These are phyloP conservation scores for Salticus scenicus DNA, from an alignment of 2,888 invertebrate species.

Conservation along the genomic window DNA sequence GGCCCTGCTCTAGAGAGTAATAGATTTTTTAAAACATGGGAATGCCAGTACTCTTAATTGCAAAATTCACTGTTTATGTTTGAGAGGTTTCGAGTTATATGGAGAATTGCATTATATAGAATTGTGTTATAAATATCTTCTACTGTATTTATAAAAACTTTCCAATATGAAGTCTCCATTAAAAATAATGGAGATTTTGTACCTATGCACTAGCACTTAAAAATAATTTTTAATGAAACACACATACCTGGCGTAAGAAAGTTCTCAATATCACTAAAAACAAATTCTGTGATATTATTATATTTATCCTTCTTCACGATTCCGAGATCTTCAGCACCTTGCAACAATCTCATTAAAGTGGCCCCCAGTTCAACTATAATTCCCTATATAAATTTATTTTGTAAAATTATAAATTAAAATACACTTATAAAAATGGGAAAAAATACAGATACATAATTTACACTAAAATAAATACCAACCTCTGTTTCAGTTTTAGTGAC, in stretches of 20 bases:
- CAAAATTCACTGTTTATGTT: no score
- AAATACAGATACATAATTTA: neutral
- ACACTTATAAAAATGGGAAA: neutral
- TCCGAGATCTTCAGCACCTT: constrained; percentile 59
- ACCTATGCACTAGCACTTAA: no score
- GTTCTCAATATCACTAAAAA: constrained; percentile 40
- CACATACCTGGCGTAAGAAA: constrained; percentile 61
- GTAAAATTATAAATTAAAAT: neutral
- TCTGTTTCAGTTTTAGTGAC: constrained; percentile 17
- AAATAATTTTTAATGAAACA: no score
- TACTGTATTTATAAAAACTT: no score
- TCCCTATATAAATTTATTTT: constrained; percentile 26
- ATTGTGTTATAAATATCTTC: no score
- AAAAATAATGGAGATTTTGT: no score
- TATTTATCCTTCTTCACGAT: constrained; percentile 63
- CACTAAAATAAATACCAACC: constrained; percentile 25
- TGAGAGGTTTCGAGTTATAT: no score
- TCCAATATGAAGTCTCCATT: no score
- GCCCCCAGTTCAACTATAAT: constrained; percentile 56
- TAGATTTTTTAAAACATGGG: no score
- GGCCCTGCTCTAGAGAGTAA: no score
- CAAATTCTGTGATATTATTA: constrained; percentile 57
- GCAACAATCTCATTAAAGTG: constrained; percentile 35
- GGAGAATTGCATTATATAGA: no score
- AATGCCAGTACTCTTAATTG: no score